Evolutionary conservation across 53 echinoderm and acorn worm genomes (phyloP), one percentile per base, ranked within the genome.

Genomic region (Crossaster papposus): DNA sequence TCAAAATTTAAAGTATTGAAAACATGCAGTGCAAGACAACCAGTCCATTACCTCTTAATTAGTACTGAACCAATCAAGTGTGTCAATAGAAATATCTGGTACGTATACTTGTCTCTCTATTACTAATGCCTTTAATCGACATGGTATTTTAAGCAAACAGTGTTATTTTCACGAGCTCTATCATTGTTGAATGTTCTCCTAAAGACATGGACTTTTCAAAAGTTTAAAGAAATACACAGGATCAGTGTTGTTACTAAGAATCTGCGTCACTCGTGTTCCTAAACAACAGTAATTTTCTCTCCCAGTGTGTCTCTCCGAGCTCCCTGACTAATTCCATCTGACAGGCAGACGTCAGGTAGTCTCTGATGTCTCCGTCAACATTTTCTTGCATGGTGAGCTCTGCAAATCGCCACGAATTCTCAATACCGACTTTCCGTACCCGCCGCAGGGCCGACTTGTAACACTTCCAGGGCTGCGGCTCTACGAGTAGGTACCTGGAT

Each of bases 401-500:
- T 54, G 81, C 51, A n/a, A 86, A 90, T 17, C 24, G 58, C 73
- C 75, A 72, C 14, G 82, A 89, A 71, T 87, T 73, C 30, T 55
- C 81, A 8, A 80, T 29, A 8, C 90, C 88, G 3, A 93, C 65
- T 79, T 90, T 93, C 64, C 64, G 81, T 54, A 93, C 88, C 77
- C 93, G 79, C 52, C 93, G 80, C 36, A 87, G 82, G 4, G 93
- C 93, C 53, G 89, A 89, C 35, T 65, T 90, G 77, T 93, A 93
- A 31, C 93, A 93, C 81, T 89, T 93, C 93, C 93, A 93, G 10
- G 93, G 93, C 65, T 93, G 93, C 1, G 93, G 93, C 81, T 93
- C 93, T 58, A 93, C 70, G 0, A 93, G 79, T 6, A 93, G 62
- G 65, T 80, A 93, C 24, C 73, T 65, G 30, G 90, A 86, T 37